These are phyloP conservation scores for Periophthalmodon schlosseri DNA, from an alignment of 2,113 vertebrate genomes.

Conservation along the genomic window DNA sequence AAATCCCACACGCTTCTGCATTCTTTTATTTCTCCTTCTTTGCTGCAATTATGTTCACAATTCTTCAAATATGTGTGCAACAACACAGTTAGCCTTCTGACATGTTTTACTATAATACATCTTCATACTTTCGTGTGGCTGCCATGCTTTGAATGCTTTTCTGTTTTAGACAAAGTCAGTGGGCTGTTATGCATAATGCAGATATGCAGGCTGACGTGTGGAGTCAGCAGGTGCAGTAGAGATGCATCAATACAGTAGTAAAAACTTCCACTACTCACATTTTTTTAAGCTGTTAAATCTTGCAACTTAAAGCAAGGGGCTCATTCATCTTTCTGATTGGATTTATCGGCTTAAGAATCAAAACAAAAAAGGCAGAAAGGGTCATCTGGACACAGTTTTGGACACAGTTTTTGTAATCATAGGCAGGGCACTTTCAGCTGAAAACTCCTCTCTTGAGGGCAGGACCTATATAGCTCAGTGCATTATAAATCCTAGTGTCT, in stretches of 20 bases:
- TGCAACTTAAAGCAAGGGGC: too few species aligned
- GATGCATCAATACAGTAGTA: neutral
- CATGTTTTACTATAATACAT: neutral
- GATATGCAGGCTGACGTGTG: neutral
- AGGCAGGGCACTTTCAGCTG: too few species aligned
- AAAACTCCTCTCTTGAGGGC: too few species aligned
- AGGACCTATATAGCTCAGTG: too few species aligned
- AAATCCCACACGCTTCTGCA: slow-evolving; percentile 19
- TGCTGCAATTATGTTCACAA: slow-evolving; percentile 29
- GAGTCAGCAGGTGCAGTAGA: slow-evolving; percentile 2
- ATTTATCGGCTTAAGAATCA: too few species aligned
- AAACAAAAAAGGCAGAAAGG: too few species aligned
- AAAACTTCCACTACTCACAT: too few species aligned
- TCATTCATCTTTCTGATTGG: too few species aligned
- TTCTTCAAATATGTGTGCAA: slow-evolving; percentile 40
- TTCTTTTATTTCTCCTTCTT: slow-evolving; percentile 29
- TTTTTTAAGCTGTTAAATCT: too few species aligned
- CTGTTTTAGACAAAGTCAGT: neutral
- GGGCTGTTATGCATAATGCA: neutral
- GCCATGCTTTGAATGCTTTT: neutral
- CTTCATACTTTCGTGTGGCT: neutral
- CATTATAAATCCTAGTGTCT: too few species aligned
- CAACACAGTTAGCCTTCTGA: slow-evolving; percentile 39
- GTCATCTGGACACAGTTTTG: too few species aligned
- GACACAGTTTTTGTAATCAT: too few species aligned